Base-by-base conservation (phyloP, 2,797 vertebrate species). In the Halcyon leucocephala region DNA sequence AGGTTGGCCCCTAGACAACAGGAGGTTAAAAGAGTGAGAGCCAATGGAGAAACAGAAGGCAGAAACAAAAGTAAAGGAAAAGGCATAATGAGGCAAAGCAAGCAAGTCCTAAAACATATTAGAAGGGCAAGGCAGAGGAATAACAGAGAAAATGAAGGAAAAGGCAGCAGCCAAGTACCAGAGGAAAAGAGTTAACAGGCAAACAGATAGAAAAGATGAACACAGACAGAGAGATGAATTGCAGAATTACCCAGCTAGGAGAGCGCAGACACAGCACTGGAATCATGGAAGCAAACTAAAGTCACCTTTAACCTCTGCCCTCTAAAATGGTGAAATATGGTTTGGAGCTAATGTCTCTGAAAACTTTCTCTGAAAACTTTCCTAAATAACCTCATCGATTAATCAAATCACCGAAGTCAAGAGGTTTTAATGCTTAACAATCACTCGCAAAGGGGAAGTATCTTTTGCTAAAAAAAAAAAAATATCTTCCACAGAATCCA, bases 21-120 rank as follows among this genome's bases (percentile, higher is more conserved):
- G 77, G 51, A 84, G 39, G 81, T 92, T 66, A 89, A 95, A 33
- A 54, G 46, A 66, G 70, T 66, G 64, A 89, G 49, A 95, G 72
- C n/a, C 25, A 84, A 49, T 49, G 33, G 48, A 86, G 48, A 80
- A 31, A 69, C 18, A 69, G 48, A 81, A 86, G 65, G 65, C 65
- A 87, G 79, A 91, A 94, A 28, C 67, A 82, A 79, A 90, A 86
- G 61, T 35, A 66, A 76, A 83, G 22, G 15, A 86, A 48, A 73
- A 61, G 52, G 20, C 74, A 58, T 91, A 81, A 81, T 24, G 62
- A 92, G 42, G 42, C 2, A 9, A 89, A 79, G 28, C 72, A 91
- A 84, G n/a, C 18, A 80, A 76, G 48, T n/a, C 70, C 55, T 90
- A 46, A 74, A 89, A 65, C 26, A 61, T 29, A 70, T 82, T 79